A percentile compares a stretch with the other conserved stretches of the same genome.
Evolutionary conservation across 2,797 vertebrate species (phyloP).

Genomic region (Fringilla coelebs): DNA sequence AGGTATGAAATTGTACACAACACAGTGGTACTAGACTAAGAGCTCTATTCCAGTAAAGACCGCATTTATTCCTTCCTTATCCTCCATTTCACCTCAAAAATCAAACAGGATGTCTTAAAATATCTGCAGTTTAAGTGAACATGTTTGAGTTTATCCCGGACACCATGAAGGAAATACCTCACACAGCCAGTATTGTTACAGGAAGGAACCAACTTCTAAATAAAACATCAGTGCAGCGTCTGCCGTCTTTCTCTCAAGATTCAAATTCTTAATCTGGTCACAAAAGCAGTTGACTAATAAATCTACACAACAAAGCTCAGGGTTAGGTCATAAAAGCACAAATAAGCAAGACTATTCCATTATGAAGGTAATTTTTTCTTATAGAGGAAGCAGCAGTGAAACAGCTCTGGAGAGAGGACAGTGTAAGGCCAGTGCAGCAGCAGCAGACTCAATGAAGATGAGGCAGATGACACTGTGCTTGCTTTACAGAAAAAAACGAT

Average conservation of each 20-base stretch:
- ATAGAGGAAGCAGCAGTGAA: background rate
- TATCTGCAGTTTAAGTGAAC: background rate
- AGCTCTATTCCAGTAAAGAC: background rate
- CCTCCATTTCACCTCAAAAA: background rate
- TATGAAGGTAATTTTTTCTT: background rate
- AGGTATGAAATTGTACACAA: background rate
- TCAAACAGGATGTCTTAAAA: slow-evolving; percentile 26
- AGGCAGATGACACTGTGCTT: background rate
- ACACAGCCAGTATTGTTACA: background rate
- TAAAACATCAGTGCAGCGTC: background rate
- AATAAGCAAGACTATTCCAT: background rate
- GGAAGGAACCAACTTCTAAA: background rate
- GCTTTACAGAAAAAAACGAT: background rate
- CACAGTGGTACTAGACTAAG: background rate
- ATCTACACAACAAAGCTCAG: background rate
- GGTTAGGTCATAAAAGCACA: background rate
- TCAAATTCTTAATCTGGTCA: background rate
- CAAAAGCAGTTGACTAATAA: background rate
- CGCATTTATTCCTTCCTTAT: background rate
- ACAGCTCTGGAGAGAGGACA: background rate
- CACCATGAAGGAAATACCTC: background rate
- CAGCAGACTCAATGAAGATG: background rate
- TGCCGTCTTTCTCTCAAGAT: background rate
- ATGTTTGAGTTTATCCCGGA: background rate
- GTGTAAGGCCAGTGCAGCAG: accelerated